Conservation (phyloP, 2,113 vertebrate genomes). For the Charadrius vociferus region DNA sequence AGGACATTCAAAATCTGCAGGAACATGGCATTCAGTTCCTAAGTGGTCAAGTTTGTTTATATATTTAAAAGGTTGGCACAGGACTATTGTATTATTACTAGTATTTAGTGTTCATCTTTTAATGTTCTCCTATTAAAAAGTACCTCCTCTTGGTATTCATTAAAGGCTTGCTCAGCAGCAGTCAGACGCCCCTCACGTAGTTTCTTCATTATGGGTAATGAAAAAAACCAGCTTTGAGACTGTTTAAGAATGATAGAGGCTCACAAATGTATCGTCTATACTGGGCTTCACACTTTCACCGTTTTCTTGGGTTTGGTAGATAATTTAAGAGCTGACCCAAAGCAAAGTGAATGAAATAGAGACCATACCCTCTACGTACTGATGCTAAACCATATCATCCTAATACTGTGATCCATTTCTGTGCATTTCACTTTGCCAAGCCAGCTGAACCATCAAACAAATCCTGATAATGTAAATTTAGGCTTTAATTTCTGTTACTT, state of each 20-base stretch:
- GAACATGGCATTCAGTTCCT: neutral
- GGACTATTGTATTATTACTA: neutral
- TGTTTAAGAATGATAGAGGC: neutral
- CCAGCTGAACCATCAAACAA: neutral
- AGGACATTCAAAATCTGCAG: neutral
- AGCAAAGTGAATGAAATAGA: neutral
- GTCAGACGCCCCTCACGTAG: neutral
- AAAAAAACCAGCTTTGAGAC: neutral
- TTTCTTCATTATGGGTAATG: neutral
- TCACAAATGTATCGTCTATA: neutral
- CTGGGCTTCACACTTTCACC: neutral
- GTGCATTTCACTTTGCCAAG: neutral
- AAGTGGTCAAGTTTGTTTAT: neutral
- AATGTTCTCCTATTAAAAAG: neutral
- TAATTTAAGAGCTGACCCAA: neutral
- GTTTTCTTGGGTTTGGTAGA: neutral
- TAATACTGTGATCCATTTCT: neutral
- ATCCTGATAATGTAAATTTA: neutral
- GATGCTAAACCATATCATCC: neutral
- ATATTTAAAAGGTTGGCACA: neutral
- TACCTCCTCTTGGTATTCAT: neutral
- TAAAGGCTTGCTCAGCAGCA: neutral
- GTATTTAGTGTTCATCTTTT: neutral
- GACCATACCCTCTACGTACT: neutral
- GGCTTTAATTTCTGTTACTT: neutral